phyloP scores from a whole-genome alignment of 2,888 invertebrate genomes.

The Limnephilus auricula region DNA sequence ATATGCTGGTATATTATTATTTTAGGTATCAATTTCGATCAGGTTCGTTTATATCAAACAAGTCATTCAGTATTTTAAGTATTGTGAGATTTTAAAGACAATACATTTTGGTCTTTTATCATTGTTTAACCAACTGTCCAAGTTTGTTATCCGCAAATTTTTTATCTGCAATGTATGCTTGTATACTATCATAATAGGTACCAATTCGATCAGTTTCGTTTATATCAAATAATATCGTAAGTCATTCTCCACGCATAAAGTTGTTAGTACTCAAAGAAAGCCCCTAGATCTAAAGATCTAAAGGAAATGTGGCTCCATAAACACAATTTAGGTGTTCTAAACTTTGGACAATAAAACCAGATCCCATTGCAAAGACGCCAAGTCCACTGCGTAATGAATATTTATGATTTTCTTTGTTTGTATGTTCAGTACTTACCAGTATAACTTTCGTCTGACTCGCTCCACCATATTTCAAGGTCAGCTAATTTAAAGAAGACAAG shows the following conservation, averaged over 20 bases:
- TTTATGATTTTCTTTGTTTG: constrained; percentile 3
- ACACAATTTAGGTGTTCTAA: constrained; percentile 5
- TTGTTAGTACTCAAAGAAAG: background rate
- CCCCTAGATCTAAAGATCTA: background rate
- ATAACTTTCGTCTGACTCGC: background rate
- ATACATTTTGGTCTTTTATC: no score
- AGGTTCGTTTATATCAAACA: no score
- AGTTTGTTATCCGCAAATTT: no score
- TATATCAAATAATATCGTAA: background rate
- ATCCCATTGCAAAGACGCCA: background rate
- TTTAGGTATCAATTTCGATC: no score
- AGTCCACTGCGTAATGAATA: background rate
- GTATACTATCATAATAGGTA: background rate
- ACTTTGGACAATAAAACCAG: background rate
- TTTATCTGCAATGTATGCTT: background rate
- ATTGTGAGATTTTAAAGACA: no score
- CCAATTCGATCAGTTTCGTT: background rate
- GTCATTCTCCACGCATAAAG: background rate
- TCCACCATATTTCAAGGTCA: background rate
- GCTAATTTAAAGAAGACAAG: background rate
- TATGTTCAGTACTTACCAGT: background rate
- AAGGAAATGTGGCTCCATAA: background rate
- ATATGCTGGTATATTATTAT: no score
- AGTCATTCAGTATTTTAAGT: no score
- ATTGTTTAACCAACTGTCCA: no score